Evolutionary conservation across 2,113 vertebrate genomes (phyloP).

Genomic region (Cinclus cinclus): DNA sequence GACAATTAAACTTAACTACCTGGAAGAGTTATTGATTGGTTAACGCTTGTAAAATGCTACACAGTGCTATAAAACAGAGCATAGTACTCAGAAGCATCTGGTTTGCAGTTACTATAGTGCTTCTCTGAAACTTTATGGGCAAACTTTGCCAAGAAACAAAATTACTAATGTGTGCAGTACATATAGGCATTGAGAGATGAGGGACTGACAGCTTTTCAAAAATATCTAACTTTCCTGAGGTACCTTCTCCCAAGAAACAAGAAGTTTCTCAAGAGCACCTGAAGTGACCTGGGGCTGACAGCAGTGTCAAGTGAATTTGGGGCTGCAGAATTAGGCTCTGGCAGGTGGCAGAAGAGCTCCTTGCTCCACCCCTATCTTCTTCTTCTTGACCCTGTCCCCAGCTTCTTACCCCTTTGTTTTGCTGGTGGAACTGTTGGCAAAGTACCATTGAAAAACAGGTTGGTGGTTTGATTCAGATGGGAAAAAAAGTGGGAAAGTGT

Average conservation of each 20-base stretch:
- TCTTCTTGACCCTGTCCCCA: not conserved
- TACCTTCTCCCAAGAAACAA: not conserved
- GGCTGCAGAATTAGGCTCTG: not conserved
- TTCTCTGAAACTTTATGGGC: not conserved
- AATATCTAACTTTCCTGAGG: not conserved
- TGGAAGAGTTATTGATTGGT: constrained; percentile 43
- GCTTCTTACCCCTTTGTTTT: not conserved
- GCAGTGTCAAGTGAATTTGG: not conserved
- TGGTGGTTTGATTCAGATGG: not conserved
- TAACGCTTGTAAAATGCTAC: constrained; percentile 46
- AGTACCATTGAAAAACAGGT: not conserved
- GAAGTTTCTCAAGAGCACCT: not conserved
- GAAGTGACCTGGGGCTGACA: not conserved
- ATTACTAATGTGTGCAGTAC: not conserved
- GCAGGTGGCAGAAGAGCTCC: not conserved
- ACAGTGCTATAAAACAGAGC: constrained; percentile 28
- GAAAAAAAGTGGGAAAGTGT: not conserved
- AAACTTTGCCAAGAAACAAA: not conserved
- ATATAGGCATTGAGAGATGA: not conserved
- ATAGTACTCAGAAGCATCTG: not conserved
- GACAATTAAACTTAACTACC: constrained; percentile 50
- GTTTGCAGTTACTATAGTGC: not conserved
- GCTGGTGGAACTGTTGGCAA: not conserved
- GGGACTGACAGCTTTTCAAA: not conserved
- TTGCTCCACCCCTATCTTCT: not conserved